A percentile compares a stretch with the other conserved stretches of the same genome.
These are phyloP conservation scores for Euglossa dilemma DNA, from an alignment of 1,140 invertebrate species.

Conservation along the genomic window DNA sequence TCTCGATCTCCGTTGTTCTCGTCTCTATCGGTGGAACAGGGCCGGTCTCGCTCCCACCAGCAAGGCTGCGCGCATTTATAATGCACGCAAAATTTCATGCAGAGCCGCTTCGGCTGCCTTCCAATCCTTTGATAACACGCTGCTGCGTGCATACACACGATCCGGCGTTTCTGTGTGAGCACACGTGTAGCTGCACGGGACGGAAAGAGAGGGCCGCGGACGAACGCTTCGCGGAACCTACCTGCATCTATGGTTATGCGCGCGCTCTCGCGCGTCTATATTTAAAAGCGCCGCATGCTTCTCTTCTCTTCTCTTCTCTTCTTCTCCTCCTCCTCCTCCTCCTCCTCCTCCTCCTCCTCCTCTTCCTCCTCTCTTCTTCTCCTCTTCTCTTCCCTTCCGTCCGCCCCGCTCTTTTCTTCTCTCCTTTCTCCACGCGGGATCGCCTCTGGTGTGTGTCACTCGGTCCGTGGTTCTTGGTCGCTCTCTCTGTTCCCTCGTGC, in stretches of 20 bases:
- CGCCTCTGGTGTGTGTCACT: not conserved
- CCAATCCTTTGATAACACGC: slow-evolving; percentile 76
- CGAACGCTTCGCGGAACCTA: slow-evolving; percentile 13
- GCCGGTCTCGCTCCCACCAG: slow-evolving; percentile 50
- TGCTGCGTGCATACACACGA: slow-evolving; percentile 59
- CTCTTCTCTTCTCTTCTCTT: slow-evolving; percentile 8
- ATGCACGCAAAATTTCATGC: slow-evolving; percentile 81
- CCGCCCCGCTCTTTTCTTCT: not conserved
- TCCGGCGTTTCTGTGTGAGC: slow-evolving; percentile 13
- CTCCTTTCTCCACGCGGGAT: not conserved
- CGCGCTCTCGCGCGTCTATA: slow-evolving; percentile 61
- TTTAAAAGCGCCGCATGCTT: slow-evolving; percentile 70
- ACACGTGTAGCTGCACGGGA: not conserved
- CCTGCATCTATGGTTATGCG: slow-evolving; percentile 21
- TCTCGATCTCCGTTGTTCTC: slow-evolving; percentile 29
- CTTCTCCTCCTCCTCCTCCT: not conserved
- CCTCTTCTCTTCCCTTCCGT: not conserved
- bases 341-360: not conserved
- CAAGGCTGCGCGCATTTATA: slow-evolving; percentile 75
- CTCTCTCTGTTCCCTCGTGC: slow-evolving; percentile 1
- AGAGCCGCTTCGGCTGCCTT: slow-evolving; percentile 70
- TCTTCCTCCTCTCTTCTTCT: not conserved
- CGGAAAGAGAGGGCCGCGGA: not conserved
- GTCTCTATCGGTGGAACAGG: slow-evolving; percentile 21
- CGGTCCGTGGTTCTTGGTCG: slow-evolving; percentile 15